These are phyloP conservation scores for Enteromius treurensis DNA, from an alignment of 2,797 vertebrate genomes.

Conservation along the genomic window DNA sequence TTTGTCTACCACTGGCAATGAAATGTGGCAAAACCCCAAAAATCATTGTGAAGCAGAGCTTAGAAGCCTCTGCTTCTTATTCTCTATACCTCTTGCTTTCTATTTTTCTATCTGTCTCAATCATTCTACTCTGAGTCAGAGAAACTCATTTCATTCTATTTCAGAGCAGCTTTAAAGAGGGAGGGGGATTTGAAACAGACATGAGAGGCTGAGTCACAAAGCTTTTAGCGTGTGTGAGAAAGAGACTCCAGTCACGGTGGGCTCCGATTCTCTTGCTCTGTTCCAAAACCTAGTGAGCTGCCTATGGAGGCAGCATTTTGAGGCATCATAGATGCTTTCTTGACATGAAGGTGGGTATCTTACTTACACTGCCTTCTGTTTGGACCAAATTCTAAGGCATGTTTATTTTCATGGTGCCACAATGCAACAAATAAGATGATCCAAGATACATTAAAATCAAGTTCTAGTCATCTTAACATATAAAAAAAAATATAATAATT, in stretches of 20 bases:
- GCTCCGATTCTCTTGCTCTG: constrained; percentile 30
- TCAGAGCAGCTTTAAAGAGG: constrained; percentile 44
- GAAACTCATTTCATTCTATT: constrained; percentile 44
- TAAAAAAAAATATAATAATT: background rate
- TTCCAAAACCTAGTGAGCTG: constrained; percentile 12
- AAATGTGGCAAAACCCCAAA: constrained; percentile 7
- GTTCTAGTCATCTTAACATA: background rate
- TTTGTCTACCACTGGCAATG: constrained; percentile 1
- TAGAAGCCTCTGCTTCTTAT: constrained; percentile 16
- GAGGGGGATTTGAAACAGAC: constrained; percentile 45
- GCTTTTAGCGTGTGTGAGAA: constrained; percentile 42
- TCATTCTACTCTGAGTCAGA: constrained; percentile 33
- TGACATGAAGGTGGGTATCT: background rate
- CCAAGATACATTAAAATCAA: constrained; percentile 10
- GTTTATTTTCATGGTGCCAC: background rate
- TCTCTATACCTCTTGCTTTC: constrained; percentile 17
- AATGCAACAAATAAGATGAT: background rate
- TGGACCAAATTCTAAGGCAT: background rate
- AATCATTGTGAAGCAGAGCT: background rate
- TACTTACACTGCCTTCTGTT: constrained; percentile 5
- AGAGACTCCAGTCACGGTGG: constrained; percentile 35
- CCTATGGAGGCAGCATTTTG: constrained; percentile 2
- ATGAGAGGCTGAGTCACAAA: constrained; percentile 50
- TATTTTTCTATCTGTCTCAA: constrained; percentile 29
- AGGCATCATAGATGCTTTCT: background rate